These are phyloP conservation scores for Gila robusta DNA, from an alignment of 2,797 vertebrate species.

Conservation along the genomic window DNA sequence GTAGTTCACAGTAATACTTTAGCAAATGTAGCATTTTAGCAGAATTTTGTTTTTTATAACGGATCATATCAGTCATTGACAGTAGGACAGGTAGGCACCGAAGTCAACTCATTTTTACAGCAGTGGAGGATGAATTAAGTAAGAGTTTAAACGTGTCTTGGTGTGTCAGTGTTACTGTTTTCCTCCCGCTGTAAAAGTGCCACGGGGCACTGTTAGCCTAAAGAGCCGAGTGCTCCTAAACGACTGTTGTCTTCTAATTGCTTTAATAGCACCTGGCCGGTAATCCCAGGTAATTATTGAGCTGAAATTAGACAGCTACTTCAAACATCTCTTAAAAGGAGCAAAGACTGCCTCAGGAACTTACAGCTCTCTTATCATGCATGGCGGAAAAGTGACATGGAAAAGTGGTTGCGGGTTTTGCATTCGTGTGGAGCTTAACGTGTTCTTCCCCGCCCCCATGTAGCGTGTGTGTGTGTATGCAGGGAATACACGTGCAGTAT, in stretches of 20 bases:
- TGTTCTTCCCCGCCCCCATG: background rate
- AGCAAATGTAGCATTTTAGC: background rate
- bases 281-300: slow-evolving; percentile 84
- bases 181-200: slow-evolving; percentile 59
- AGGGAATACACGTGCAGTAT: background rate
- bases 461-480: slow-evolving; percentile 9
- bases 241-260: slow-evolving; percentile 82
- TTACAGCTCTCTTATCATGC: slow-evolving; percentile 53
- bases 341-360: slow-evolving; percentile 66
- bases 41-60: background rate
- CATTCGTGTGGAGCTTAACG: slow-evolving; percentile 23
- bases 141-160: slow-evolving; percentile 40
- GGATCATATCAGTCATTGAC: background rate
- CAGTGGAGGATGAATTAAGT: slow-evolving; percentile 1
- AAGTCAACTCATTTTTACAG: background rate
- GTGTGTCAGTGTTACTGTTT: slow-evolving; percentile 41
- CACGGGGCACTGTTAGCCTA: slow-evolving; percentile 63
- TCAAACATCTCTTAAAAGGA: slow-evolving; percentile 79
- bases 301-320: slow-evolving; percentile 82
- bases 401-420: slow-evolving; percentile 47
- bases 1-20: background rate
- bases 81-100: too few relatives aligned
- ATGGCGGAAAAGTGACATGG: slow-evolving; percentile 47
- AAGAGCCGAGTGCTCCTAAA: slow-evolving; percentile 67
- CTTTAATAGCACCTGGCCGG: slow-evolving; percentile 85